phyloP scores from a whole-genome alignment of 35 echinoderm and acorn worm species.

The Acanthaster planci region DNA sequence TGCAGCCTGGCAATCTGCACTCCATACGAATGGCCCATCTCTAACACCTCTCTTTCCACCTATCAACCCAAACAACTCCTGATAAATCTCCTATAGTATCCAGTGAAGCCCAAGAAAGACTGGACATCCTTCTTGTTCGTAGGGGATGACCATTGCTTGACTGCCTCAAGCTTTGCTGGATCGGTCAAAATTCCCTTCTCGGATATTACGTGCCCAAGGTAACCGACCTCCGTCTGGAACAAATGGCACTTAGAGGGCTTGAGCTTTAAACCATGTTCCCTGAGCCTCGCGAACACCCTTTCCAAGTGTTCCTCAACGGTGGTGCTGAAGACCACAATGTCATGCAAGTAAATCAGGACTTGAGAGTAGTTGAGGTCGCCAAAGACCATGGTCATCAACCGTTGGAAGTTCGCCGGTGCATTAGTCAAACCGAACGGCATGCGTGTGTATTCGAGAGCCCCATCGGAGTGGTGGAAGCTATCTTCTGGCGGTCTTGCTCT shows the following conservation, averaged over 20 bases:
- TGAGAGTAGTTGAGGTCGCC: constrained; percentile 4
- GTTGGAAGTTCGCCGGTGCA: constrained; percentile 41
- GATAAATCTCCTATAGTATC: too few species aligned
- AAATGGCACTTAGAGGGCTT: constrained; percentile 36
- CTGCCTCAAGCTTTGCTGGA: constrained; percentile 17
- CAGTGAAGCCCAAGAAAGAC: too few species aligned
- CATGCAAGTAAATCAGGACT: constrained; percentile 52
- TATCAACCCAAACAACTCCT: too few species aligned
- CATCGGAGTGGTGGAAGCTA: constrained; percentile 44
- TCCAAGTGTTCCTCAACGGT: constrained; percentile 14
- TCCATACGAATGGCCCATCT: too few species aligned
- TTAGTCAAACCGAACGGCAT: too few species aligned
- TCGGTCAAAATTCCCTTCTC: constrained; percentile 29
- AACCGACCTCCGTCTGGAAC: constrained; percentile 44
- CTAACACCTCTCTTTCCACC: too few species aligned
- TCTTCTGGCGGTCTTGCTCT: constrained; percentile 44
- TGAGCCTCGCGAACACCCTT: constrained; percentile 7
- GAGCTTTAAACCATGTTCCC: constrained; percentile 29
- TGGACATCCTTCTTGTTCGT: too few species aligned
- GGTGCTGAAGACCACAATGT: constrained; percentile 32
- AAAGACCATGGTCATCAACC: constrained; percentile 33
- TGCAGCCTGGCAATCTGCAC: too few species aligned
- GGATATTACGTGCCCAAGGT: constrained; percentile 43
- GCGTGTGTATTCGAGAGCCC: too few species aligned
- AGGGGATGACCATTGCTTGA: too few species aligned